Evolutionary conservation across 2,888 invertebrate genomes (phyloP).

Genomic region (Synanthedon vespiformis): DNA sequence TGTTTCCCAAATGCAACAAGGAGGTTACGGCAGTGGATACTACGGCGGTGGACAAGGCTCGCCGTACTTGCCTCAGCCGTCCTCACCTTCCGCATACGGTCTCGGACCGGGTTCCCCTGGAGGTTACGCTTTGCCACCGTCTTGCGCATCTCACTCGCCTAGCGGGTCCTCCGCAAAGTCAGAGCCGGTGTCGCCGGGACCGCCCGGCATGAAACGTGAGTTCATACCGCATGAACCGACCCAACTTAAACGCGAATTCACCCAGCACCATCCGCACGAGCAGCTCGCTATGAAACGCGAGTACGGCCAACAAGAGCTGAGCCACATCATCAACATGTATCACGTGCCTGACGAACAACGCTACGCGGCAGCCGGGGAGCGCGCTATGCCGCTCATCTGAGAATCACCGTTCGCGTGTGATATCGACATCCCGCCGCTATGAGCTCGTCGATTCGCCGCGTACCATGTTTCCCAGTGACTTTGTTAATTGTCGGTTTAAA

Average conservation of each 20-base stretch:
- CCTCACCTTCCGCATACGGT: conserved; percentile 77
- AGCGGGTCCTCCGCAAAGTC: conserved; percentile 91
- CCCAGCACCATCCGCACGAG: conserved; percentile 59
- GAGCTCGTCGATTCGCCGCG: conserved; percentile 64
- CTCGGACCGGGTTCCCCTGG: conserved; percentile 74
- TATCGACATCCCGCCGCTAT: conserved; percentile 74
- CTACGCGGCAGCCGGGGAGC: conserved; percentile 70
- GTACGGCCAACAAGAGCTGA: conserved; percentile 74
- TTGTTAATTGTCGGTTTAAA: conserved; percentile 38
- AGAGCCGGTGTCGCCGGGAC: conserved; percentile 87
- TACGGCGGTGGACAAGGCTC: conserved; percentile 78
- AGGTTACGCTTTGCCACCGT: conserved; percentile 73
- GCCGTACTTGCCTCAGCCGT: conserved; percentile 80
- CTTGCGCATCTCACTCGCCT: conserved; percentile 83
- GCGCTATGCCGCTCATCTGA: conserved; percentile 74
- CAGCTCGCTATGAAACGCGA: conserved; percentile 76
- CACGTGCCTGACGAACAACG: conserved; percentile 75
- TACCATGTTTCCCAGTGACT: conserved; percentile 49
- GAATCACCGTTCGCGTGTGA: conserved; percentile 76
- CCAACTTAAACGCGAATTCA: conserved; percentile 68
- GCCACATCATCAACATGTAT: conserved; percentile 77
- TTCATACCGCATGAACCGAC: conserved; percentile 60
- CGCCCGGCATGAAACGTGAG: conserved; percentile 69
- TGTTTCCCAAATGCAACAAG: conserved; percentile 87
- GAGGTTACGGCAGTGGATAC: conserved; percentile 79